Percentiles rank a stretch among this genome's conserved stretches.
phyloP scores from a whole-genome alignment of 2,797 vertebrate species.

The Leptodactylus fallax region DNA sequence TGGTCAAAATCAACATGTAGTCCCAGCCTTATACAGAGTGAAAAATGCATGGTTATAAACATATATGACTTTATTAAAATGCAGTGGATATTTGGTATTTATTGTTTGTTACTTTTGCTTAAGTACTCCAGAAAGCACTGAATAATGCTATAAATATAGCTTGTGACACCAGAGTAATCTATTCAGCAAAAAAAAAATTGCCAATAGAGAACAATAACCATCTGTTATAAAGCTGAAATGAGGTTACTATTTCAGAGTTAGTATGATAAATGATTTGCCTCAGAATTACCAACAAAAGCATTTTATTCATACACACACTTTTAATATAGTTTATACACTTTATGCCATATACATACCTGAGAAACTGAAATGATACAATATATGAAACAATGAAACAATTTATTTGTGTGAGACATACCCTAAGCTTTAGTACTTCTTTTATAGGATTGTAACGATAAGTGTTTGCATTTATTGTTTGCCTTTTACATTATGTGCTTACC shows the following conservation, averaged over 20 bases:
- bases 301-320: slow-evolving; percentile 10
- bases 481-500: too few relatives aligned
- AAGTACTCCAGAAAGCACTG: slow-evolving; percentile 64
- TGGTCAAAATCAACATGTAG: too few relatives aligned
- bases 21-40: too few relatives aligned
- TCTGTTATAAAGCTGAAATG: slow-evolving; percentile 49
- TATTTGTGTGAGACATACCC: background rate
- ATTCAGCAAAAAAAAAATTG: slow-evolving; percentile 42
- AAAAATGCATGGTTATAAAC: too few relatives aligned
- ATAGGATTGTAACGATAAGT: background rate
- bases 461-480: background rate
- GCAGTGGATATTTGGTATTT: slow-evolving; percentile 34
- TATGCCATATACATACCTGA: background rate
- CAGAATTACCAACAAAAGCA: slow-evolving; percentile 9
- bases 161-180: slow-evolving; percentile 36
- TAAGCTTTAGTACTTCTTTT: background rate
- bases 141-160: slow-evolving; percentile 48
- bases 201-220: slow-evolving; percentile 38
- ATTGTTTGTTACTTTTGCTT: slow-evolving; percentile 67
- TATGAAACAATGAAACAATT: too few relatives aligned
- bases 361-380: background rate
- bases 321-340: background rate
- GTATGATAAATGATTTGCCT: slow-evolving; percentile 21
- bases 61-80: background rate
- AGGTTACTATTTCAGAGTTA: slow-evolving; percentile 21